Base-by-base conservation (phyloP, 2,113 vertebrate species). In the Malurus cyaneus region DNA sequence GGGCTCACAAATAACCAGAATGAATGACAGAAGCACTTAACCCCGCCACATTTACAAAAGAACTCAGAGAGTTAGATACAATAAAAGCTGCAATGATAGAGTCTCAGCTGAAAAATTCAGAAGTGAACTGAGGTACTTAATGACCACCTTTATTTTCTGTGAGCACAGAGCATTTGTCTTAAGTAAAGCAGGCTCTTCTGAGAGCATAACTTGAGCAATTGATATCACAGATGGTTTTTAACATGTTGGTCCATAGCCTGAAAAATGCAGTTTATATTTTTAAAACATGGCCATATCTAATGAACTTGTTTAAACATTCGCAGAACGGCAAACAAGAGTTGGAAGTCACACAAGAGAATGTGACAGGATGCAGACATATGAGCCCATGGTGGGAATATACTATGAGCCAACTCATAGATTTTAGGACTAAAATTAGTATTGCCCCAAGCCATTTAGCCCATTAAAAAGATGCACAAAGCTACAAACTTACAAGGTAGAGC, bases 211-310 rank as follows among this genome's bases (percentile, higher is more conserved):
- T 74, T 91, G 94, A 96, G 94, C 95, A 94, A 73, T 2, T 80
- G 93, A 46, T 91, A 95, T 14, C 93, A 94, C 94, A 96, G 95
- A 95, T 93, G 93, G 94, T 91, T 96, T 94, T 91, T 86, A 96
- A 73, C 84, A 91, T 93, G 87, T 93, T 96, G 85, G 92, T 93
- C 89, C 94, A 74, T 92, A 95, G 94, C 80, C 77, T 95, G 74
- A 93, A 89, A 97, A 94, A 96, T 25, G 17, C 5, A n/a, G 74
- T 50, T 85, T 86, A 73, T 96, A 79, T 95, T 97, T 96, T 95
- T 93, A 93, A 93, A 94, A 82, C 71, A 85, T 1, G 52, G 81
- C 84, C 2, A 0, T 70, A 86, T 41, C 66, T 93, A 93, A 95
- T 87, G 74, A 93, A 88, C 67, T 89, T 59, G 28, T 78, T 89